Percentiles rank a stretch among this genome's conserved stretches.
These are phyloP conservation scores for Venusia cambrica DNA, from an alignment of 2,888 invertebrate genomes.

Conservation along the genomic window DNA sequence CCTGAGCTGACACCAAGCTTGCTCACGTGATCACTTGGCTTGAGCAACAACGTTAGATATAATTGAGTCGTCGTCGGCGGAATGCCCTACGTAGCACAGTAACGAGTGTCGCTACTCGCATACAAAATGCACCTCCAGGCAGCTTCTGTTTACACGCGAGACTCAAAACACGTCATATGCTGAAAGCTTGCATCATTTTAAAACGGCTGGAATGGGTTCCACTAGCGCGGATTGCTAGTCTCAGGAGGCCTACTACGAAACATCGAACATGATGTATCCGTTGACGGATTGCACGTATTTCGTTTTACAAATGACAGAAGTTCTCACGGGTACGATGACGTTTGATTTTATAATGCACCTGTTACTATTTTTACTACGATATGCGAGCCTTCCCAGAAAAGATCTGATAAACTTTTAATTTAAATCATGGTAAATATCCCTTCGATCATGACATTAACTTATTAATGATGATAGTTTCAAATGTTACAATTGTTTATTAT, in stretches of 20 bases:
- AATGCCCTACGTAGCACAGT: conserved; percentile 57
- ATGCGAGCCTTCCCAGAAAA: too few species aligned
- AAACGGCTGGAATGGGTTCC: conserved; percentile 8
- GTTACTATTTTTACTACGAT: too few species aligned
- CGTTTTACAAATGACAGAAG: too few species aligned
- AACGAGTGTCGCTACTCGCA: conserved; percentile 63
- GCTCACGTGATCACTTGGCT: conserved; percentile 52
- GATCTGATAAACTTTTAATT: too few species aligned
- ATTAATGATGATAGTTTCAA: too few species aligned
- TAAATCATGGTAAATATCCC: too few species aligned
- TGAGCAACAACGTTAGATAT: conserved; percentile 68
- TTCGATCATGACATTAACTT: too few species aligned
- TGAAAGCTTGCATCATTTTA: conserved; percentile 15
- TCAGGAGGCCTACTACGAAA: conserved; percentile 1
- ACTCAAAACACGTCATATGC: conserved; percentile 10
- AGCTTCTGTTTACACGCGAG: conserved; percentile 43
- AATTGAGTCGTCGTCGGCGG: conserved; percentile 58
- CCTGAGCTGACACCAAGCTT: conserved; percentile 53
- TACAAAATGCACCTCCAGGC: conserved; percentile 43
- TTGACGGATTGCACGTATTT: too few species aligned
- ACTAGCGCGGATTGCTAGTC: conserved; percentile 4
- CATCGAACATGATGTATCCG: conserved; percentile 1
- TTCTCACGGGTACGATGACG: too few species aligned
- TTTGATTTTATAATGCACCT: too few species aligned
- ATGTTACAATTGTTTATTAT: too few species aligned